Evolutionary conservation across 2,113 vertebrate species (phyloP), one percentile per base, ranked within the genome.

Genomic region (Anhinga rufa): DNA sequence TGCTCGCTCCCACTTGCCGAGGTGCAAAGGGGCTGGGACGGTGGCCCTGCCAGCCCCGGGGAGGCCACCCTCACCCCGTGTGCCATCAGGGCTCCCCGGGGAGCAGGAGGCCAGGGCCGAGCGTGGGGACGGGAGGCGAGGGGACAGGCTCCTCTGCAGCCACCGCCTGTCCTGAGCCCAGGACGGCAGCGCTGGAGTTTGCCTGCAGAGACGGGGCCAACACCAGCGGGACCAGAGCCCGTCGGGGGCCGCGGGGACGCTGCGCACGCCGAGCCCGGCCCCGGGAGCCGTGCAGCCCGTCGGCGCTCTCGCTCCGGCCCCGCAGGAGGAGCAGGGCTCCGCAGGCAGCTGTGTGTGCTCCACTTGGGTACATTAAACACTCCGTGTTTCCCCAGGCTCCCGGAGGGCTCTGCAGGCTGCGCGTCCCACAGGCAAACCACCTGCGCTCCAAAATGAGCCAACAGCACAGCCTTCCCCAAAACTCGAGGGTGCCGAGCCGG

Each of bases 231-330:
- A 34, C 38, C 22, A 5, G 87, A 82, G 69, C 52, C 69, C 19
- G 0, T 9, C 1, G 11, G 40, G 75, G 36, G 17, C 58, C 3
- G 3, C 3, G 14, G 54, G 2, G 9, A 29, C 24, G 49, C 76
- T 1, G 1, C 7, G 65, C 40, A 16, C 14, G n/a, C 69, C 57
- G 40, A 34, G 49, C 25, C 40, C 8, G 0, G 34, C 16, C 9
- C 36, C 7, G 1, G 25, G 26, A 26, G 44, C 68, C 9, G 1
- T 12, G 20, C 9, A 4, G 17, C 52, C 44, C 12, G 0, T 18
- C 9, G 5, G 44, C 21, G 77, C 77, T 42, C 57, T 48, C 2
- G 4, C 11, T 11, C 8, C 34, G 11, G 57, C 76, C 64, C 76
- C 2, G 1, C 3, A 9, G 75, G 51, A 61, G 57, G 69, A 3